Percentiles rank a stretch among this genome's conserved stretches.
Evolutionary conservation across 2,888 invertebrate genomes (phyloP).

Genomic region (Drosophila setosimentum): DNA sequence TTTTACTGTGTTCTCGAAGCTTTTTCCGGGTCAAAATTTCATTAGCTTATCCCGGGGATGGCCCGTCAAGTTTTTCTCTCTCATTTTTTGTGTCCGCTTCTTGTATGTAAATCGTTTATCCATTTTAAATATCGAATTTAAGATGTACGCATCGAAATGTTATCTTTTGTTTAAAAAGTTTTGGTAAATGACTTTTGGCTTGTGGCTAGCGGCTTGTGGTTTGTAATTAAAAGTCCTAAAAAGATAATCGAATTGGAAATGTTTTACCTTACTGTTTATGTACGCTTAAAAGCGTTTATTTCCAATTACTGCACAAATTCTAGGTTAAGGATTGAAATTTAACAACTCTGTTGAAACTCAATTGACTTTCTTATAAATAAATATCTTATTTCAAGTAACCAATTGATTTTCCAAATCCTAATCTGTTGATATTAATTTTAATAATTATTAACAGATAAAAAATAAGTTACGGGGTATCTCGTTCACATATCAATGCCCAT

Average conservation of each 20-base stretch:
- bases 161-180: slow-evolving; percentile 36
- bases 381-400: neutral
- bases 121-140: slow-evolving; percentile 1
- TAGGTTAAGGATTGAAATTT: neutral
- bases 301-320: neutral
- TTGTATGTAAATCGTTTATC: slow-evolving; percentile 36
- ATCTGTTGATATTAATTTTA: neutral
- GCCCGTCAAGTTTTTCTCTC: slow-evolving; percentile 43
- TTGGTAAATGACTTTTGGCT: neutral
- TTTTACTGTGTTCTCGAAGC: slow-evolving; percentile 13
- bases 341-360: neutral
- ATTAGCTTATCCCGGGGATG: slow-evolving; percentile 57
- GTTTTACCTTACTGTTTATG: neutral
- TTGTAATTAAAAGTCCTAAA: slow-evolving; percentile 32
- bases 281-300: neutral
- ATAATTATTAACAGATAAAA: neutral
- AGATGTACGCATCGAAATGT: neutral
- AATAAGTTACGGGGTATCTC: slow-evolving; percentile 22
- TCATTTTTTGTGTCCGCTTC: slow-evolving; percentile 13
- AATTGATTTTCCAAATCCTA: neutral
- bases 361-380: neutral
- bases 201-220: slow-evolving; percentile 6
- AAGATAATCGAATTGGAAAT: slow-evolving; percentile 19
- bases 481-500: neutral
- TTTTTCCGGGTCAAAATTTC: slow-evolving; percentile 44